Conservation (phyloP, 2,888 invertebrate genomes). For the Caenorhabditis zanzibari region DNA sequence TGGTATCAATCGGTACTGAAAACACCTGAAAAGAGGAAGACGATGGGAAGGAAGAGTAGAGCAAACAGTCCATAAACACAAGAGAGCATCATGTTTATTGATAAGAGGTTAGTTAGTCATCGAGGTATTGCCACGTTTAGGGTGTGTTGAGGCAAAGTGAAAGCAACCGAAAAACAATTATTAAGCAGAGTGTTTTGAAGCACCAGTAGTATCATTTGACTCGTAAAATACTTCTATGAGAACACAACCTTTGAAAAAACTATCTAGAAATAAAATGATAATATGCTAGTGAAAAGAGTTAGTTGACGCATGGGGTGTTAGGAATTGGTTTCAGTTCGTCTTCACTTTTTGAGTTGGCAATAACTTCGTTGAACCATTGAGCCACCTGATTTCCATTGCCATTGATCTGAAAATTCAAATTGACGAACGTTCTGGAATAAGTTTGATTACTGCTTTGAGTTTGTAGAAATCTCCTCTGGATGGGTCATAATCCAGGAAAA, state of each 20-base stretch:
- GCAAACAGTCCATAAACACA: constrained; percentile 3
- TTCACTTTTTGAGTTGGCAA: constrained; percentile 19
- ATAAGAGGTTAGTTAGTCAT: constrained; percentile 25
- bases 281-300: neutral
- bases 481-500: constrained; percentile 50
- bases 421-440: neutral
- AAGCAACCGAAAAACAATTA: constrained; percentile 35
- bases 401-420: constrained; percentile 38
- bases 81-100: constrained; percentile 21
- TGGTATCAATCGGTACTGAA: neutral
- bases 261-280: constrained; percentile 10
- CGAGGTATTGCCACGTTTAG: neutral
- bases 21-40: constrained; percentile 1
- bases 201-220: constrained; percentile 39
- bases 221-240: constrained; percentile 13
- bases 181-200: constrained; percentile 22
- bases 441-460: constrained; percentile 20
- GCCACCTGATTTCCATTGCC: constrained; percentile 36
- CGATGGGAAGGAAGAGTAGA: neutral
- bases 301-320: constrained; percentile 65
- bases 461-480: constrained; percentile 32
- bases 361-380: constrained; percentile 52
- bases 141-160: constrained; percentile 28
- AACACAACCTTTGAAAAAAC: neutral
- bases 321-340: constrained; percentile 61